Base-by-base conservation (phyloP, 2,888 invertebrate genomes). In the Shargacucullia verbasci region DNA sequence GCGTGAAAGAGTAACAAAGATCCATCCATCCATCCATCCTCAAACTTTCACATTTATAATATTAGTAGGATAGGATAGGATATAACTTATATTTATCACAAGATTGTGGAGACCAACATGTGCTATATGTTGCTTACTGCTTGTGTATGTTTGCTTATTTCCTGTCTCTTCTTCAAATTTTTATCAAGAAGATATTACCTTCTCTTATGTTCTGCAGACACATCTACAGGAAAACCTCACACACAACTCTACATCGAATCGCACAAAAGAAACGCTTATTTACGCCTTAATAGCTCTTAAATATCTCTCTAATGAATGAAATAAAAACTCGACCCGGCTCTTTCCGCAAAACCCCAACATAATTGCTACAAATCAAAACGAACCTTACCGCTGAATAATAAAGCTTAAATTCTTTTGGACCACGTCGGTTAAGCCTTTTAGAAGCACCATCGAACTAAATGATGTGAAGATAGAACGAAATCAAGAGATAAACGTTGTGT, bases 391-490 rank as follows among this genome's bases (percentile, higher is more conserved):
- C n/a, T 9, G 25, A 0, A 20, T 0, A 0, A 55, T 73, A 84
- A 65, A 65, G 78, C 59, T 59, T 48, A 78, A 44, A 70, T 71
- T 78, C 35, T 10, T 15, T 43, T 45, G 35, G 40, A 46, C 31
- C 47, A 31, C 20, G 49, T 59, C 45, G 61, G 47, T 81, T 82
- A 81, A 72, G 76, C 59, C 79, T 65, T 80, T 82, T 82, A 77
- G 49, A 31, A 48, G n/a, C 55, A 33, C 55, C 59, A 59, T 66
- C 59, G 60, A 70, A 72, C 76, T 84, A 88, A 89, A 90, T 82
- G 85, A 89, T 86, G 85, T 82, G 85, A 85, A 86, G 84, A 85
- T 84, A 82, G 83, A 86, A 87, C 82, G 80, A 89, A 87, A 87
- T 88, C 86, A 87, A 82, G 84, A 85, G 85, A 85, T 82, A 80